These are phyloP conservation scores for Araneus ventricosus DNA, from an alignment of 1,140 invertebrate species.

Conservation along the genomic window DNA sequence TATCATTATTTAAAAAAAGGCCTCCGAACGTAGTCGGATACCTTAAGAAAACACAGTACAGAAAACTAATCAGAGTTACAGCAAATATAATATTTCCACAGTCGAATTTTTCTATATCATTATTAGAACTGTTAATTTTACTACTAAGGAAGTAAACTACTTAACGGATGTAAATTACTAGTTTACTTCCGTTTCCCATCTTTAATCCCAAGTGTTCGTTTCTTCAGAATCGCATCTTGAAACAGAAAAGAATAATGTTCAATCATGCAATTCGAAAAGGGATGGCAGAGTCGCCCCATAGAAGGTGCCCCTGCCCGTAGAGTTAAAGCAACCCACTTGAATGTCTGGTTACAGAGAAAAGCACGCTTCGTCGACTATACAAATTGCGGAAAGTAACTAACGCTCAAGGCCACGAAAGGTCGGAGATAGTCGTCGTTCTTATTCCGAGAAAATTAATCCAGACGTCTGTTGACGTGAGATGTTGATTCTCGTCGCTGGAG, in stretches of 20 bases:
- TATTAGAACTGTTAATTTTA: no score
- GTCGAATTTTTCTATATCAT: no score
- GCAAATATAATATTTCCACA: no score
- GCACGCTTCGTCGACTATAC: slow-evolving; percentile 24
- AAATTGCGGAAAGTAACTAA: slow-evolving; percentile 20
- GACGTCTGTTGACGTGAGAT: not conserved
- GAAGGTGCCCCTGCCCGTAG: no score
- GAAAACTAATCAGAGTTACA: no score
- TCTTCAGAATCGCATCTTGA: not conserved
- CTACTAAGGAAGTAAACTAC: no score
- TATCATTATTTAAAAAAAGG: no score
- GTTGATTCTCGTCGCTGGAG: not conserved
- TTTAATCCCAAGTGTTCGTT: not conserved
- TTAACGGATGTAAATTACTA: not conserved
- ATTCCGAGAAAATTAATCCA: not conserved
- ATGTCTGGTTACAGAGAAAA: not conserved
- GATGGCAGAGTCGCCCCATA: not conserved
- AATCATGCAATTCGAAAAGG: not conserved
- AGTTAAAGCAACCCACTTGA: not conserved
- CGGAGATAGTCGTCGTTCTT: slow-evolving; percentile 16
- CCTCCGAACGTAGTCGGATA: no score
- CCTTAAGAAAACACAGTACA: no score
- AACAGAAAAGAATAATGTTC: not conserved
- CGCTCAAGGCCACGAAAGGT: slow-evolving; percentile 4
- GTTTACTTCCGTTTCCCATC: not conserved